Base-by-base conservation (phyloP, 2,797 vertebrate species). In the Petrocephalus sullivani region DNA sequence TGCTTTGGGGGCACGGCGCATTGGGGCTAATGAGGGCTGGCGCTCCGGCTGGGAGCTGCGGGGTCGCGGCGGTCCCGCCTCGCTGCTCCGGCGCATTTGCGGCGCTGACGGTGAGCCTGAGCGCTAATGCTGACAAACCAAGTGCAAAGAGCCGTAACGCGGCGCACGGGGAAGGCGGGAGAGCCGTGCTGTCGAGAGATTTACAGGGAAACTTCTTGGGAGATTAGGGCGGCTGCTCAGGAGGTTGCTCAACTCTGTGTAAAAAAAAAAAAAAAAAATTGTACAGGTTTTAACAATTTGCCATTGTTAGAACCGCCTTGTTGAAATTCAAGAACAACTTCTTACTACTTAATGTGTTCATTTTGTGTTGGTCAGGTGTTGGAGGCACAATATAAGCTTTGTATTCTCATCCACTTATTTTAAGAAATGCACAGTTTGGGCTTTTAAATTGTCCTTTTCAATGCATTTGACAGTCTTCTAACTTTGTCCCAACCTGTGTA, bases 151-250 rank as follows among this genome's bases (percentile, higher is more conserved):
- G 12, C 28, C 28, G 28, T 64, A 23, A 21, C 58, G 60, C 60
- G 9, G 28, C 28, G 14, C 2, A 49, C 3, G 46, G 28, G 28
- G 71, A 78, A n/a, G 10, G 16, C 23, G 71, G 1, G 6, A 8
- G 28, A 41, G 19, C 46, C 71, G 16, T 67, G 23, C 10, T 67
- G 46, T 46, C 71, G 7, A 7, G 64, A 91, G 92, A 91, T 88
- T 91, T 90, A 75, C 88, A 53, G 49, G 78, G 19, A 41, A 89
- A 91, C 87, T 19, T 46, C 60, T 82, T 33, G 90, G 91, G 90
- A 90, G 93, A 93, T 94, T 94, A 94, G 91, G 56, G 21, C 23
- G 9, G 88, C 49, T 37, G 28, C 86, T 14, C 14, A 49, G 82
- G 14, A 67, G 23, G 14, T 85, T 88, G 83, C 82, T 85, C 49